These are phyloP conservation scores for Agriopis aurantiaria DNA, from an alignment of 2,888 invertebrate genomes.

Conservation along the genomic window DNA sequence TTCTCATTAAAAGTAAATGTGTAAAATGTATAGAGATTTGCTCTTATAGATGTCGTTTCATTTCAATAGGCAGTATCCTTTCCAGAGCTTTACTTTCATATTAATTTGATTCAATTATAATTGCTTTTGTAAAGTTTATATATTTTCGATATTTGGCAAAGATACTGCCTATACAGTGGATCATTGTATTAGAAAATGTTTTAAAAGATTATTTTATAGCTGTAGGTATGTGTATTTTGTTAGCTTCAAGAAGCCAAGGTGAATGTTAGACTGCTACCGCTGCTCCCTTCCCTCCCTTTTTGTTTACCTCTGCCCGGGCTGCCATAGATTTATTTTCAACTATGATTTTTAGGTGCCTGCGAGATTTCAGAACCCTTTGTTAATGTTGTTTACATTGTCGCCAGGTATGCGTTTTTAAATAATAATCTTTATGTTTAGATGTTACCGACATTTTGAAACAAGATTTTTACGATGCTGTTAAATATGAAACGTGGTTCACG, in stretches of 20 bases:
- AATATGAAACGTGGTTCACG: not conserved
- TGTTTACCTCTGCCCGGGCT: conserved; percentile 82
- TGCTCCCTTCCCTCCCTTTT: conserved; percentile 78
- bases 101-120: conserved; percentile 2
- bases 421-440: conserved; percentile 70
- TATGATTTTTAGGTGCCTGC: conserved; percentile 86
- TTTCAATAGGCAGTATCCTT: conserved; percentile 83
- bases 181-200: conserved; percentile 75
- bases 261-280: conserved; percentile 86
- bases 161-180: conserved; percentile 78
- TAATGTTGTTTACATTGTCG: conserved; percentile 87
- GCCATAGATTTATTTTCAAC: conserved; percentile 79
- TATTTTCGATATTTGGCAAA: conserved; percentile 55
- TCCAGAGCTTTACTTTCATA: conserved; percentile 49
- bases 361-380: conserved; percentile 82
- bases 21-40: conserved; percentile 82
- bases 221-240: conserved; percentile 86
- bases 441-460: conserved; percentile 58
- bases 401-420: conserved; percentile 84
- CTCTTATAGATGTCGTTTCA: conserved; percentile 80
- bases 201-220: conserved; percentile 75
- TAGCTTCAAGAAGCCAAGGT: conserved; percentile 85
- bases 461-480: not conserved
- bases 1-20: conserved; percentile 67
- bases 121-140: conserved; percentile 37